Percentiles rank a stretch among this genome's conserved stretches.
These are phyloP conservation scores for Malacosoma neustria DNA, from an alignment of 2,888 invertebrate species.

Conservation along the genomic window DNA sequence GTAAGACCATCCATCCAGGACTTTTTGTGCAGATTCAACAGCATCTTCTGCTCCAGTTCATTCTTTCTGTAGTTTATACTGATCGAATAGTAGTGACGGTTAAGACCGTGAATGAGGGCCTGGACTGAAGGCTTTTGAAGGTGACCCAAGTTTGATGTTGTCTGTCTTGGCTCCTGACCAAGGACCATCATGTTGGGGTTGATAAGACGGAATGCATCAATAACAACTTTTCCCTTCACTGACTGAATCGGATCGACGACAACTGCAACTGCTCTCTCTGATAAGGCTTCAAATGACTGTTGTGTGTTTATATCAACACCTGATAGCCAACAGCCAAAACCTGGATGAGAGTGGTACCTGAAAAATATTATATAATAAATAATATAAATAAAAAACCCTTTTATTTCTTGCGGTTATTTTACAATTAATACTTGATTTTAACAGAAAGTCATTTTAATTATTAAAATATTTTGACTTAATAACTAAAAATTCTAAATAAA, in stretches of 20 bases:
- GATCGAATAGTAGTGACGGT: slow-evolving; percentile 99
- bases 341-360: slow-evolving; percentile 98
- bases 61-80: slow-evolving; percentile 99
- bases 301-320: slow-evolving; percentile 99
- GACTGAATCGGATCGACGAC: slow-evolving; percentile 99
- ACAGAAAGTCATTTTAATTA: too few relatives aligned
- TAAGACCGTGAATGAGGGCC: slow-evolving; percentile 98
- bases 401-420: too few relatives aligned
- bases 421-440: too few relatives aligned
- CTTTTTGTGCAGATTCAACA: slow-evolving; percentile 98
- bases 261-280: slow-evolving; percentile 98
- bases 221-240: slow-evolving; percentile 99
- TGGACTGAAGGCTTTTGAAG: slow-evolving; percentile 99
- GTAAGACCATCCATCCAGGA: slow-evolving; percentile 98
- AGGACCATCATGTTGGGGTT: slow-evolving; percentile 99
- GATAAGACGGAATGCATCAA: slow-evolving; percentile 98
- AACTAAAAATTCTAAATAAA: too few relatives aligned
- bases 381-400: too few relatives aligned
- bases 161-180: slow-evolving; percentile 98
- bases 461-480: too few relatives aligned
- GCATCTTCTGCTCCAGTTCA: slow-evolving; percentile 99
- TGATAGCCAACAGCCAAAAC: slow-evolving; percentile 99
- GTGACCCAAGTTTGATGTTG: slow-evolving; percentile 98
- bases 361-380: too few relatives aligned
- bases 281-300: slow-evolving; percentile 98